Base-by-base conservation (phyloP, 2,113 vertebrate species). In the Pygoscelis antarcticus region DNA sequence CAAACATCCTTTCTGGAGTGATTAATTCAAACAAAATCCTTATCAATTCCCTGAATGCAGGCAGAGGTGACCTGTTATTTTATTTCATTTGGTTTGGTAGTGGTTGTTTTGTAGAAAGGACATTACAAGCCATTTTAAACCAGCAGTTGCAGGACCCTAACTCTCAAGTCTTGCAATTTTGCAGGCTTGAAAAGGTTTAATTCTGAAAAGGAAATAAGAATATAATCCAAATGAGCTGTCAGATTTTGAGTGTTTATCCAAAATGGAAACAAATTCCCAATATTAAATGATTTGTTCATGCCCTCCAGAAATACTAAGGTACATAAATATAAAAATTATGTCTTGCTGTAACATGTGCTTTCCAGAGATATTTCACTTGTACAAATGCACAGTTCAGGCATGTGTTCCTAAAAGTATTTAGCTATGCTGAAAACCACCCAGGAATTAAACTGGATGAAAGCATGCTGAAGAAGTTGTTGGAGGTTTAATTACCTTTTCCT, bases 401-500 rank as follows among this genome's bases (percentile, higher is more conserved):
- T 77, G 51, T 61, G 7, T 29, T 92, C 49, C 64, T 46, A 61
- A 54, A 96, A 95, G 95, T 82, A 38, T 93, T 97, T 95, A 97
- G 84, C 83, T 90, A 95, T 90, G 84, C 96, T 91, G 76, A 27
- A 93, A 96, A 90, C 86, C 97, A 96, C 95, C 74, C 76, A 97
- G 97, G 98, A 97, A 98, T 95, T 98, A 95, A 96, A 96, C 29
- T 68, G 62, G 89, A 96, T 91, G 81, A 96, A 92, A 90, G 87
- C 79, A 95, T 82, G 61, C 98, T 91, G 94, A 96, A 88, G 88
- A 94, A 91, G 14, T 75, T 21, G 68, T 76, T 95, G 86, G 81
- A 72, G 90, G 75, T 97, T 96, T 98, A 98, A 98, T 98, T 98
- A 95, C 96, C 97, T 98, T 98, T 96, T 84, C 60, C 38, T 87